Base-by-base conservation (phyloP, 2,888 invertebrate species). In the Eristalis tenax region DNA sequence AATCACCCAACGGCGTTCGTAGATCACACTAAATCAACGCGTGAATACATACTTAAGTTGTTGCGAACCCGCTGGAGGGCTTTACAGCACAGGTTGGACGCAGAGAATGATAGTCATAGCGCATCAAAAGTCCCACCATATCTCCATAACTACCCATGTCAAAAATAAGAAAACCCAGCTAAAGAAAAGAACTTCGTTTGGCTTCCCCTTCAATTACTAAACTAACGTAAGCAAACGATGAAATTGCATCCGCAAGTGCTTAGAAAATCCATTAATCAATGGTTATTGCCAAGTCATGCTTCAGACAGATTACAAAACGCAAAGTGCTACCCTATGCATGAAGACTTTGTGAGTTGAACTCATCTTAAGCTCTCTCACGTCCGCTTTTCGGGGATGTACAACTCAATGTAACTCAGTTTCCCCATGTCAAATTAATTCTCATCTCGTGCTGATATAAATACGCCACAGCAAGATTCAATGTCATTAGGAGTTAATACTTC, bases 381-480 rank as follows among this genome's bases (percentile, higher is more conserved):
- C 71, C 73, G 68, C 50, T 1, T 63, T 61, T 23, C 3, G 77
- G 83, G 71, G 83, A 77, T 77, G 23, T 40, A 75, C 57, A 18
- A 18, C 6, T 50, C 13, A 18, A 8, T 5, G 66, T 59, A n/a
- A n/a, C n/a, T n/a, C n/a, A n/a, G 59, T 75, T 28, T 43, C 35
- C 59, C 64, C 68, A 32, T 63, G 40, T n/a, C n/a, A 1, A n/a
- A 43, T 43, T 4, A 1, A n/a, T 43, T 43, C 18, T 40, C 40
- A 70, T 79, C 4, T 26, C 59, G 13, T 6, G 2, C 3, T 71
- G 56, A 18, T 85, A 85, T 85, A 85, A 81, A 85, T 82, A 76
- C 65, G 18, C 22, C 75, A n/a, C 11, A 8, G 1, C n/a, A 6
- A 8, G 18, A 63, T 50, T 32, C n/a, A 18, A n/a, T n/a, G 63